Base-by-base conservation (phyloP, 2,888 invertebrate species). In the Coleophora deauratella region DNA sequence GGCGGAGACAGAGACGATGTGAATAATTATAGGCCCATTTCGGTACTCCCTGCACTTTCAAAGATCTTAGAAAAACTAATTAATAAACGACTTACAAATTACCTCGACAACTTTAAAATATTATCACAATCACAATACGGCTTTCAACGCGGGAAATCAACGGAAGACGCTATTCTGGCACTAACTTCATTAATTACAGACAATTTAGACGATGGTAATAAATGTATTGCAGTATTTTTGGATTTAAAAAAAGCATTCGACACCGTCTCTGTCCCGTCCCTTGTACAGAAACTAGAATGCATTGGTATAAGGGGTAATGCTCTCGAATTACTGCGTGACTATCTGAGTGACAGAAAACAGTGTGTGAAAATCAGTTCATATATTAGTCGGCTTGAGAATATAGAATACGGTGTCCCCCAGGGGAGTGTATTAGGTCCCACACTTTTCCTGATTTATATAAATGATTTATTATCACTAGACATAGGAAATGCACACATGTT, bases 351-450 rank as follows among this genome's bases (percentile, higher is more conserved):
- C n/a, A 9, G 33, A 33, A 33, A 7, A 7, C 33, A 33, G n/a
- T 4, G n/a, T 9, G 33, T 33, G 4, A 33, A 33, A n/a, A 7
- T 33, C 9, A 4, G 10, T 9, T 9, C 7, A 4, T 33, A n/a
- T n/a, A 11, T 7, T n/a, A n/a, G 33, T 11, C 4, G 33, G 4
- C 9, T 9, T 4, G 15, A 21, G 21, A 27, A 13, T 28, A 13
- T 39, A 3, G 21, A 30, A 10, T 34, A 34, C 14, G 39, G 39
- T 14, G 39, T 39, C 12, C 34, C 39, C 2, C 39, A 39, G 14
- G 40, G 40, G 27, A 40, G 40, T 36, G 40, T 36, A 11, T 32
- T 36, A n/a, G 32, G 27, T 8, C 36, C 40, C 2, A 31, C 13
- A 3, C 11, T 40, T 13, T 40, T 40, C 15, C n/a, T 40, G 3